Base-by-base conservation (phyloP, 2,888 invertebrate genomes). In the Eilema sororculum region DNA sequence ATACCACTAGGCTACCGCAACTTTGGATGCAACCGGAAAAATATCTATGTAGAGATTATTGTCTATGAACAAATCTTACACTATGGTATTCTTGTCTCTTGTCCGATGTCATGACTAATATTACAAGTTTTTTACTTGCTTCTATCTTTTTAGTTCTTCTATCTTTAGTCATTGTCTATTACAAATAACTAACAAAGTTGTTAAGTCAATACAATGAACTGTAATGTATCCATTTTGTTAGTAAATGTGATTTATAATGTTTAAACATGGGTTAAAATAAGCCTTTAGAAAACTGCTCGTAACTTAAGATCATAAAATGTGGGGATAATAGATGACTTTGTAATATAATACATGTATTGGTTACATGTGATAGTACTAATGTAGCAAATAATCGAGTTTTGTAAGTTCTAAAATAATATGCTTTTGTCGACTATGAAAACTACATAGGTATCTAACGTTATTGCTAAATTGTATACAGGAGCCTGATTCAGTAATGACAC, bases 201-300 rank as follows among this genome's bases (percentile, higher is more conserved):
- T 67, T 41, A 33, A 57, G 57, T 59, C 66, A 61, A 30, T 66
- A 80, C 76, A 78, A 78, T 67, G 73, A 75, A 59, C 41, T 58
- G 60, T 25, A 70, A 79, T 76, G 74, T 71, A 73, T 70, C 74
- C 71, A 73, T 72, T 69, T 69, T 74, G 73, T 78, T 71, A 72
- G 64, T 72, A 63, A 67, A 71, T 60, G 66, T 79, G 82, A 80
- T 81, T 80, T 80, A 81, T 79, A 71, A 61, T 76, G 30, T 24
- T 68, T 80, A 80, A 80, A 78, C 73, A 77, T 71, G 72, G 81
- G 77, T 77, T 76, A 70, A 77, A 74, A 71, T 62, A 30, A 13
- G 33, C 33, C 65, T 64, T 67, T 80, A 78, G 77, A 73, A 60
- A 28, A 72, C 67, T 69, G 62, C 33, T 77, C 74, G 78, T 81